Evolutionary conservation across 1,140 invertebrate genomes (phyloP).

Genomic region (Cryptotermes secundus): DNA sequence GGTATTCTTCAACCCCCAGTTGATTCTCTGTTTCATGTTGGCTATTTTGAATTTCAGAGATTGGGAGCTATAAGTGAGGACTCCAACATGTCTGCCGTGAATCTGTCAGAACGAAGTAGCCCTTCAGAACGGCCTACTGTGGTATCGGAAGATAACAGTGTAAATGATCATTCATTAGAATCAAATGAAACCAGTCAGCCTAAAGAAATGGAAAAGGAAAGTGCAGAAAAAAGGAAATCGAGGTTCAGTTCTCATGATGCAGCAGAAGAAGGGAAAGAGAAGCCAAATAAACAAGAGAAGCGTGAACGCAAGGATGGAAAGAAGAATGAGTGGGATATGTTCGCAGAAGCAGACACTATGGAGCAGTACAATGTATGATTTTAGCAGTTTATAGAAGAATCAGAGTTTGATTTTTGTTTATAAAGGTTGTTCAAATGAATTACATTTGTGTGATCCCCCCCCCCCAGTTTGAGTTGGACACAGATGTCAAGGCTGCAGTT

Average conservation of each 20-base stretch:
- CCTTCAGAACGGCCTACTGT: slow-evolving; percentile 38
- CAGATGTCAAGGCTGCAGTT: too few species aligned
- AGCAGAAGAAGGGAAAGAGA: slow-evolving; percentile 44
- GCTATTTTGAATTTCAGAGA: slow-evolving; percentile 49
- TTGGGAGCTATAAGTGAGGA: slow-evolving; percentile 63
- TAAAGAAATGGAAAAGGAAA: slow-evolving; percentile 16
- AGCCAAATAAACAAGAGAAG: slow-evolving; percentile 42
- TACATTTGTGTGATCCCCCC: too few species aligned
- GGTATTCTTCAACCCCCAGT: too few species aligned
- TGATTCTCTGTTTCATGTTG: too few species aligned
- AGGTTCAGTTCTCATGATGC: slow-evolving; percentile 44
- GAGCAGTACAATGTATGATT: slow-evolving; percentile 77
- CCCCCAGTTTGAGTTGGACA: too few species aligned
- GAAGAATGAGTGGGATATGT: slow-evolving; percentile 78
- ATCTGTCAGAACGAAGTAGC: slow-evolving; percentile 40
- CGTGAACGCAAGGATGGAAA: slow-evolving; percentile 47
- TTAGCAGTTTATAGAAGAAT: too few species aligned
- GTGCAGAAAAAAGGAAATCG: slow-evolving; percentile 45
- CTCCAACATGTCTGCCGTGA: slow-evolving; percentile 52
- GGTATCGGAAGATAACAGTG: background rate
- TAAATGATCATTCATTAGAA: background rate
- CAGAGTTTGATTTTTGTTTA: too few species aligned
- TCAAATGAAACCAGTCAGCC: background rate
- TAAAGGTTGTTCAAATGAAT: too few species aligned
- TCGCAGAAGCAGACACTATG: slow-evolving; percentile 83